A percentile compares a stretch with the other conserved stretches of the same genome.
Evolutionary conservation across 2,797 vertebrate genomes (phyloP).

Genomic region (Diceros bicornis): DNA sequence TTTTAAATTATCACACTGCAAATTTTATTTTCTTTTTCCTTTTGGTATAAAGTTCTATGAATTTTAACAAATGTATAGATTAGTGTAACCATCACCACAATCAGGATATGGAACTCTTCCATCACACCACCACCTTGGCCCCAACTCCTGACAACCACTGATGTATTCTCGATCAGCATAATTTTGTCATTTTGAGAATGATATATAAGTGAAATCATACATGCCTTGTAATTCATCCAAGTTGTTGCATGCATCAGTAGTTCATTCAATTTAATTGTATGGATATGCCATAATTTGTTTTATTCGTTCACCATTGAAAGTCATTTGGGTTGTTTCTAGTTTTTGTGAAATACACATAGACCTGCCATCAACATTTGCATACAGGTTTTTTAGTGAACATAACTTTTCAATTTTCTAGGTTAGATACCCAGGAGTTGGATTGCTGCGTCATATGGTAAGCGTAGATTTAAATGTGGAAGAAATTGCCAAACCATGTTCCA

Average conservation of each 20-base stretch:
- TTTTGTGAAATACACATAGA: neutral
- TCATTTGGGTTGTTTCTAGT: neutral
- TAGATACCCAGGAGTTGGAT: neutral
- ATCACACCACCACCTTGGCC: neutral
- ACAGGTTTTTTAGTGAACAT: neutral
- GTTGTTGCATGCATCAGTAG: neutral
- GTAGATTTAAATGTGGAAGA: neutral
- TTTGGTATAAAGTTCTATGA: neutral
- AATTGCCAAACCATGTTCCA: neutral
- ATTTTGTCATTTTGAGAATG: neutral
- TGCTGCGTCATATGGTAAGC: neutral
- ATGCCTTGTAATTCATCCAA: neutral
- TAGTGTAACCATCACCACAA: neutral
- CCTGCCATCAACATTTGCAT: neutral
- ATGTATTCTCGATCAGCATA: neutral
- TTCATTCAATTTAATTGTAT: neutral
- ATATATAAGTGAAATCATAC: neutral
- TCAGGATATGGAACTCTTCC: neutral
- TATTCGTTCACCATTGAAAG: neutral
- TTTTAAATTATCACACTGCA: neutral
- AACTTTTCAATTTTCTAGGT: neutral
- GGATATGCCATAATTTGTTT: neutral
- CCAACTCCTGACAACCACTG: neutral
- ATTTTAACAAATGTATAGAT: neutral
- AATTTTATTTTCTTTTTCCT: neutral